These are phyloP conservation scores for Nineta flava DNA, from an alignment of 2,888 invertebrate species.

Conservation along the genomic window DNA sequence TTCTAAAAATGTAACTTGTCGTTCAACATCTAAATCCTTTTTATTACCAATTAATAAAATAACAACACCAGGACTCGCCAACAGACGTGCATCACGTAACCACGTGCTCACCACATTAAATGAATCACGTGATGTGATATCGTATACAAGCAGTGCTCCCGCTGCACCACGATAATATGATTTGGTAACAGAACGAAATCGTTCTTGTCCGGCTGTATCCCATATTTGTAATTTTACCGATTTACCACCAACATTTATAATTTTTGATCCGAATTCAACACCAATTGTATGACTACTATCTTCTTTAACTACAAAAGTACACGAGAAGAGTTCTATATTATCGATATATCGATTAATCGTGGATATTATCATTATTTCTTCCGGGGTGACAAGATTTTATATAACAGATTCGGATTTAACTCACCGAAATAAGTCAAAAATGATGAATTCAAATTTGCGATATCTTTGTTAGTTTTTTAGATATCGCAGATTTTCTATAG, in stretches of 20 bases:
- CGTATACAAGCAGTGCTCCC: constrained; percentile 81
- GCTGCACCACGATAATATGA: constrained; percentile 79
- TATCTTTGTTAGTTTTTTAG: too few species aligned
- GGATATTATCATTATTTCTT: too few species aligned
- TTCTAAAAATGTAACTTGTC: constrained; percentile 69
- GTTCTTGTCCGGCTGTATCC: constrained; percentile 42
- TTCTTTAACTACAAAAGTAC: constrained; percentile 51
- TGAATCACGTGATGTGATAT: constrained; percentile 81
- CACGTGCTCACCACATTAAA: constrained; percentile 81
- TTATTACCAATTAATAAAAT: constrained; percentile 70
- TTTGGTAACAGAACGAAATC: constrained; percentile 46
- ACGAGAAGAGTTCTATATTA: not conserved
- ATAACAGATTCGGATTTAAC: too few species aligned
- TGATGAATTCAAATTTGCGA: too few species aligned
- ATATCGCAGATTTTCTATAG: too few species aligned
- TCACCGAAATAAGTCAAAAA: too few species aligned
- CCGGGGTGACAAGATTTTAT: too few species aligned
- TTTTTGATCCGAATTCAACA: constrained; percentile 76
- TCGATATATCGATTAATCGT: not conserved
- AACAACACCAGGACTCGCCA: constrained; percentile 69
- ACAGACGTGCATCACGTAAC: constrained; percentile 63
- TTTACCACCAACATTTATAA: constrained; percentile 66
- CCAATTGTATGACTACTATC: constrained; percentile 75
- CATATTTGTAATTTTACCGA: constrained; percentile 69
- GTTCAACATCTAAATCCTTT: constrained; percentile 62